Percentiles rank a stretch among this genome's conserved stretches.
phyloP scores from a whole-genome alignment of 2,113 vertebrate genomes.

The Nothobranchius kuhntae region DNA sequence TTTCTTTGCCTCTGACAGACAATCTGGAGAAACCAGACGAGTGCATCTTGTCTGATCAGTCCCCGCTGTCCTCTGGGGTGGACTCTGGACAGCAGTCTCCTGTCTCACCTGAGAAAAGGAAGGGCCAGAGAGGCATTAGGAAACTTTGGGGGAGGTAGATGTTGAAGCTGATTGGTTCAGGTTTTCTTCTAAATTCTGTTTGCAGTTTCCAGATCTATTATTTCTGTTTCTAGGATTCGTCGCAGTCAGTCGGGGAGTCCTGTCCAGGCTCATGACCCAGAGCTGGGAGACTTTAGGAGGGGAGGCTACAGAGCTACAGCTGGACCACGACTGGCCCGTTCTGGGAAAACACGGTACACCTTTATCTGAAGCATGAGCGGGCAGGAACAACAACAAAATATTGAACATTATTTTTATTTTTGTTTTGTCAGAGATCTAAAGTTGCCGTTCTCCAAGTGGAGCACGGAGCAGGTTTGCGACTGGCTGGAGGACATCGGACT shows the following conservation, averaged over 20 bases:
- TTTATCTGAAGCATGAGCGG: too few species aligned
- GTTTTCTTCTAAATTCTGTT: neutral
- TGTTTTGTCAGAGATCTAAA: slow-evolving; percentile 69
- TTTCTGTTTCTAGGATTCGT: slow-evolving; percentile 82
- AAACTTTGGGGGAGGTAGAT: slow-evolving; percentile 98
- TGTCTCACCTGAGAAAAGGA: slow-evolving; percentile 86
- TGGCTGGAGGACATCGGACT: slow-evolving; percentile 95
- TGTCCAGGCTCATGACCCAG: slow-evolving; percentile 82
- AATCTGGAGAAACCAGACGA: slow-evolving; percentile 81
- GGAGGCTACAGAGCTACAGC: slow-evolving; percentile 92
- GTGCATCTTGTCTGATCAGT: slow-evolving; percentile 81
- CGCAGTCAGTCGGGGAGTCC: slow-evolving; percentile 95
- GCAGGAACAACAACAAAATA: too few species aligned
- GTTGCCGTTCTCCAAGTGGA: slow-evolving; percentile 91
- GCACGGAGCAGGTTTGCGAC: slow-evolving; percentile 87
- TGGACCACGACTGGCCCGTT: slow-evolving; percentile 85
- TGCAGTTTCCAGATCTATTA: neutral
- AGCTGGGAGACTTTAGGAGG: slow-evolving; percentile 87
- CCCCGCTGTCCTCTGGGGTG: slow-evolving; percentile 84
- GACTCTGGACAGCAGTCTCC: slow-evolving; percentile 89
- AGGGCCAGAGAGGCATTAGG: slow-evolving; percentile 89
- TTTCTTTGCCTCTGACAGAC: slow-evolving; percentile 66
- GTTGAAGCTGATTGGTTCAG: neutral
- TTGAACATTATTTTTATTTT: neutral
- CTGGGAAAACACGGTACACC: slow-evolving; percentile 74